phyloP scores from a whole-genome alignment of 2,113 vertebrate species.

The Puntigrus tetrazona region DNA sequence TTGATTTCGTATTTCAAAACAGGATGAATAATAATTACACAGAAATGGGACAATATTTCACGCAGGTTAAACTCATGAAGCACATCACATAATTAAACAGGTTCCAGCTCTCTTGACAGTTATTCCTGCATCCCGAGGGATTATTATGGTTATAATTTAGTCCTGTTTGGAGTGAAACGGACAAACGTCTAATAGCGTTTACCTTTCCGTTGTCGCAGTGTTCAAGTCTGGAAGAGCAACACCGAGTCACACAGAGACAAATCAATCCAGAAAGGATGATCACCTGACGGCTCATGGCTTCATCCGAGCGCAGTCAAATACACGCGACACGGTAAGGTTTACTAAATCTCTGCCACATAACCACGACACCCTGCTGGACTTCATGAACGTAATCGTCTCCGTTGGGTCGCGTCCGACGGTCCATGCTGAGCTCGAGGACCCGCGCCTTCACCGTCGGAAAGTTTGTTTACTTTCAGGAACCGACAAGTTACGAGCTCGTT shows the following conservation, averaged over 20 bases:
- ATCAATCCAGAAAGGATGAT: neutral
- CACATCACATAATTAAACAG: neutral
- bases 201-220: constrained; percentile 51
- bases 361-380: neutral
- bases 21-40: neutral
- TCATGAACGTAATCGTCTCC: neutral
- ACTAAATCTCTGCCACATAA: neutral
- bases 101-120: neutral
- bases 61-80: neutral
- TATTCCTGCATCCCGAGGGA: neutral
- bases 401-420: neutral
- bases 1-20: neutral
- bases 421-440: neutral
- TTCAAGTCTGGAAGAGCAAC: neutral
- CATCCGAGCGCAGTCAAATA: neutral
- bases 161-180: neutral
- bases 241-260: constrained; percentile 6
- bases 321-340: constrained; percentile 1
- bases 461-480: neutral
- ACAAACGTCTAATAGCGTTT: neutral
- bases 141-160: neutral
- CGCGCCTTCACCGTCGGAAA: neutral
- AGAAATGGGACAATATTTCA: neutral
- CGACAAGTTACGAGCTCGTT: neutral
- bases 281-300: constrained; percentile 32